phyloP scores from a whole-genome alignment of 2,113 vertebrate genomes.

The Pleuronectes platessa region DNA sequence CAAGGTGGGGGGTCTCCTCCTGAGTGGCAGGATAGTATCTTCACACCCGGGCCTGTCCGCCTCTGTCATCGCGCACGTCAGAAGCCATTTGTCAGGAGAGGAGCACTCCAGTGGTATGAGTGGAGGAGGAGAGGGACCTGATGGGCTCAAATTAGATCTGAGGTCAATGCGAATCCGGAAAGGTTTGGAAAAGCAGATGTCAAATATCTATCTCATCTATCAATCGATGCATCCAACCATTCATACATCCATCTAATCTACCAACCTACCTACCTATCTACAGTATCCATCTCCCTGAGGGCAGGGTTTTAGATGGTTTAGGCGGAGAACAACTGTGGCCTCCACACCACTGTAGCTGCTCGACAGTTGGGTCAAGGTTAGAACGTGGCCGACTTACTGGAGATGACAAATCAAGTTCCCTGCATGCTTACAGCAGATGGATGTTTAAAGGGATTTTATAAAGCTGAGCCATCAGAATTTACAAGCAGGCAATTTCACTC shows the following conservation, averaged over 20 bases:
- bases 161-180: neutral
- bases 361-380: conserved; percentile 14
- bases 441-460: conserved; percentile 6
- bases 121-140: neutral
- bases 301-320: conserved; percentile 29
- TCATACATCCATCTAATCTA: neutral
- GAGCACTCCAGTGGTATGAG: conserved; percentile 11
- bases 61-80: conserved; percentile 8
- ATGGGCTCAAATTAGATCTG: conserved; percentile 43
- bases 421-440: neutral
- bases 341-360: neutral
- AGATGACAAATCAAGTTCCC: conserved; percentile 16
- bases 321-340: conserved; percentile 24
- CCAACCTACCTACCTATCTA: neutral
- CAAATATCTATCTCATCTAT: conserved; percentile 9
- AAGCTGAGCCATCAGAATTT: neutral
- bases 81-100: conserved; percentile 25
- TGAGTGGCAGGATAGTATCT: conserved; percentile 18
- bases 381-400: conserved; percentile 18
- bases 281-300: neutral
- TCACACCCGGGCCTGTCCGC: neutral
- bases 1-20: conserved; percentile 2
- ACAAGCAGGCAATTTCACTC: neutral
- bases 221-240: neutral
- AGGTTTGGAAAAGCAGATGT: conserved; percentile 20